Base-by-base conservation (phyloP, 2,888 invertebrate genomes). In the Phoenoteleia sp. region DNA sequence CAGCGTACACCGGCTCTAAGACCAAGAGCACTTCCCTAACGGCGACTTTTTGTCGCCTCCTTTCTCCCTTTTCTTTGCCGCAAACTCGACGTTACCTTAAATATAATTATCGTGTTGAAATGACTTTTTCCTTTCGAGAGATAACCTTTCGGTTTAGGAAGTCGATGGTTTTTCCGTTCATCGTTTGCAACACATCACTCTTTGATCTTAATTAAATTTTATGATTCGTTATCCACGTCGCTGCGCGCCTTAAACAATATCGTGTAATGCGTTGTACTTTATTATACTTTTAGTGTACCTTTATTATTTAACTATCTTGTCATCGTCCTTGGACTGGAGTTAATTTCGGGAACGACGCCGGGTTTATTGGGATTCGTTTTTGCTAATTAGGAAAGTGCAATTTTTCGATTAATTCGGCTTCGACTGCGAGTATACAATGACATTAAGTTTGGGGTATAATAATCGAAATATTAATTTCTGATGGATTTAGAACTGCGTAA, bases 201-300 rank as follows among this genome's bases (percentile, higher is more conserved):
- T 56, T 72, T 72, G 62, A 75, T 75, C 75, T 66, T 45, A 66
- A 64, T 72, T 72, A 49, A 60, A 60, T 72, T 72, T 71, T 52
- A 36, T 27, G 67, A 25, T 69, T 54, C 69, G 4, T n/a, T 33
- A 36, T 29, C 33, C 11, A 25, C 7, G 15, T 36, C 15, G 15
- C 36, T 19, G 25, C 15, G 15, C 6, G 13, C 11, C 36, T 60
- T 4, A 23, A 27, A 45, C 45, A 47, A 47, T 71, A 47, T 52
- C 17, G 36, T 52, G 36, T 42, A 56, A 33, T 33, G 33, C 11
- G 69, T 69, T 69, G 69, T 69, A 42, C 69, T 69, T 69, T 54
- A 56, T 69, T 69, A 69, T 42, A 56, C 42, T 9, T 25, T 25
- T 17, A 36, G 15, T 33, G 7, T 49, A 66, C 19, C 3, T 13